A percentile compares a stretch with the other conserved stretches of the same genome.
Evolutionary conservation across 2,888 invertebrate genomes (phyloP).

Genomic region (Rhagonycha lutea): DNA sequence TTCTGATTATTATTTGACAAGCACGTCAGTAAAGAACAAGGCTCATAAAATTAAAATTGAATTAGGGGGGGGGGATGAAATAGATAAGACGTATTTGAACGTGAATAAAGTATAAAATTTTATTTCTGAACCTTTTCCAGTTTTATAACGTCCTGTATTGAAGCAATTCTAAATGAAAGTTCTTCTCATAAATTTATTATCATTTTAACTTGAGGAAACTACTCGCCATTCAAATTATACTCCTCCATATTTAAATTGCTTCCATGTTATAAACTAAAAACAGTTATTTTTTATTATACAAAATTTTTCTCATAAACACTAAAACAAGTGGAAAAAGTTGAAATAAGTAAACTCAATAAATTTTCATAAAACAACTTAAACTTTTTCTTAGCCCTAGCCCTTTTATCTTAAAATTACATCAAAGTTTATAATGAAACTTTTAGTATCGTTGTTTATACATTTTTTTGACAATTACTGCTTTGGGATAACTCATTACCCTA

Average conservation of each 20-base stretch:
- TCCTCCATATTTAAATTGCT: background rate
- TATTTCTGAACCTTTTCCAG: background rate
- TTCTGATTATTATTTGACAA: no score
- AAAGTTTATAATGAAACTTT: conserved; percentile 39
- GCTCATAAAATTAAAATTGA: no score
- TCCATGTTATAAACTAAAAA: background rate
- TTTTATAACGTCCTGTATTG: background rate
- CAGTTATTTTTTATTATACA: conserved; percentile 7
- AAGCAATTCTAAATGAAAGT: background rate
- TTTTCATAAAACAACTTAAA: conserved; percentile 35
- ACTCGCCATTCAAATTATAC: background rate
- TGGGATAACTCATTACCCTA: conserved; percentile 36
- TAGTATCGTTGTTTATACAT: conserved; percentile 40
- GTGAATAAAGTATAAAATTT: no score
- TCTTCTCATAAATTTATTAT: background rate
- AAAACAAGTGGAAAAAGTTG: conserved; percentile 16
- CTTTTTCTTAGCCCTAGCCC: conserved; percentile 26
- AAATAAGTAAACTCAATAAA: conserved; percentile 28
- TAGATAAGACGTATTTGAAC: no score
- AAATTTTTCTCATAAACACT: conserved; percentile 23
- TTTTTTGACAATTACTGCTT: conserved; percentile 38
- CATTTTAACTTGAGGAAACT: background rate
- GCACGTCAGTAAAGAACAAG: no score
- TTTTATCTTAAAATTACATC: conserved; percentile 34
- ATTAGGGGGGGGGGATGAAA: no score